These are phyloP conservation scores for Neostethus bicornis DNA, from an alignment of 2,797 vertebrate genomes.

Conservation along the genomic window DNA sequence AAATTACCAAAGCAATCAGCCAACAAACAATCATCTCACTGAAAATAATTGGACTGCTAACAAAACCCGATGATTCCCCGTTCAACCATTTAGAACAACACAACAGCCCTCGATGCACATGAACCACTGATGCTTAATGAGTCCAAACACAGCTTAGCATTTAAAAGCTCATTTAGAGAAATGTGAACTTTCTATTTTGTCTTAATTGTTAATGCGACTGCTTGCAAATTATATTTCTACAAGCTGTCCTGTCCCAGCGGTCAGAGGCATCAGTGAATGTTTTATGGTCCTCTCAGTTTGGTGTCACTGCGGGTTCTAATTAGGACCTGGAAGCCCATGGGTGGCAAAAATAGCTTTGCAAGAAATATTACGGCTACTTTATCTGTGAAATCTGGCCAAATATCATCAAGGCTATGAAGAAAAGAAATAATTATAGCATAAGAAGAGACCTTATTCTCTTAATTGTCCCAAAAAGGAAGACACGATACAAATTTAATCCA, in stretches of 20 bases:
- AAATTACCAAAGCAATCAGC: conserved; percentile 2
- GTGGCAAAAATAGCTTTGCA: conserved; percentile 39
- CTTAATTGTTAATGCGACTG: conserved; percentile 37
- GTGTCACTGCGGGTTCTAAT: conserved; percentile 64
- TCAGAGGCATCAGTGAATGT: conserved; percentile 18
- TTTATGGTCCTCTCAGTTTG: conserved; percentile 40
- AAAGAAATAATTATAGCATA: conserved; percentile 57
- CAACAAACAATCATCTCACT: conserved; percentile 11
- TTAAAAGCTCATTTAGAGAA: conserved; percentile 25
- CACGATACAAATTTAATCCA: conserved; percentile 54
- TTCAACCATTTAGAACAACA: conserved; percentile 20
- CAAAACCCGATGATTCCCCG: conserved; percentile 8
- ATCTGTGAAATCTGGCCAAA: conserved; percentile 45
- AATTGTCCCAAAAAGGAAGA: conserved; percentile 18
- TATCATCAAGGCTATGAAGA: conserved; percentile 37
- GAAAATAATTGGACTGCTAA: conserved; percentile 13
- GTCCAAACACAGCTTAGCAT: conserved; percentile 5
- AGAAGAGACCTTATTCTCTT: conserved; percentile 21
- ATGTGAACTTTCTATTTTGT: conserved; percentile 12
- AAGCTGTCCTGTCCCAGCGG: not conserved
- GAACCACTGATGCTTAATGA: conserved; percentile 31
- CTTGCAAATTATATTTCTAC: conserved; percentile 38
- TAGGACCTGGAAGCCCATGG: conserved; percentile 50
- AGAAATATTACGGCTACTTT: conserved; percentile 61
- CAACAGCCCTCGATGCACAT: not conserved